These are phyloP conservation scores for Leptinotarsa lineolata DNA, from an alignment of 1,140 invertebrate species.

Conservation along the genomic window DNA sequence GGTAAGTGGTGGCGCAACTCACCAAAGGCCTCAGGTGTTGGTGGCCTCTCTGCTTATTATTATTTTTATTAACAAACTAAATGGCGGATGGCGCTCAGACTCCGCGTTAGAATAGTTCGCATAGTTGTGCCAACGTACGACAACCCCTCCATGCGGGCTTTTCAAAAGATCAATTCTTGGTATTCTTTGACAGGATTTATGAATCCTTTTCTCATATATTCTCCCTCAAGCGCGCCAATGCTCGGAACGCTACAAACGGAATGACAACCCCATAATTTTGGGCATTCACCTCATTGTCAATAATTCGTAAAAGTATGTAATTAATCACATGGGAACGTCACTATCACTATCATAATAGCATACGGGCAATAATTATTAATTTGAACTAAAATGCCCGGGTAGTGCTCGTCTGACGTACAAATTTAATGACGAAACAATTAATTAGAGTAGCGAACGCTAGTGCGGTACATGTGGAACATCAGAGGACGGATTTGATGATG, in stretches of 20 bases:
- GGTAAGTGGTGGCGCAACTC: too few relatives aligned
- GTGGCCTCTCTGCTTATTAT: too few relatives aligned
- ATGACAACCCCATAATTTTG: not conserved
- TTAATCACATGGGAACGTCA: not conserved
- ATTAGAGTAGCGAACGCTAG: not conserved
- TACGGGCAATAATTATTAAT: not conserved
- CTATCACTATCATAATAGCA: not conserved
- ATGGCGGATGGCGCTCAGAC: too few relatives aligned
- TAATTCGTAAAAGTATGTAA: constrained; percentile 1
- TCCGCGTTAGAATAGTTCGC: too few relatives aligned
- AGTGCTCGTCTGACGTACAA: not conserved
- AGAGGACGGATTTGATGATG: not conserved
- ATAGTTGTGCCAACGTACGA: too few relatives aligned
- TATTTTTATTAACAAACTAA: too few relatives aligned
- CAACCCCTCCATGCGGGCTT: too few relatives aligned
- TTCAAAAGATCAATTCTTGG: too few relatives aligned
- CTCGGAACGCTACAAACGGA: not conserved
- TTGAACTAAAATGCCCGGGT: not conserved
- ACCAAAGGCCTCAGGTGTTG: too few relatives aligned
- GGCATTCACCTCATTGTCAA: not conserved
- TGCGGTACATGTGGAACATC: not conserved
- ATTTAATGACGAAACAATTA: constrained; percentile 8
- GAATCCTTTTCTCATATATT: too few relatives aligned
- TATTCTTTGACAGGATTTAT: too few relatives aligned
- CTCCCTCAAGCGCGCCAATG: not conserved